Conservation (phyloP, 2,113 vertebrate genomes). For the Parotia lawesii region DNA sequence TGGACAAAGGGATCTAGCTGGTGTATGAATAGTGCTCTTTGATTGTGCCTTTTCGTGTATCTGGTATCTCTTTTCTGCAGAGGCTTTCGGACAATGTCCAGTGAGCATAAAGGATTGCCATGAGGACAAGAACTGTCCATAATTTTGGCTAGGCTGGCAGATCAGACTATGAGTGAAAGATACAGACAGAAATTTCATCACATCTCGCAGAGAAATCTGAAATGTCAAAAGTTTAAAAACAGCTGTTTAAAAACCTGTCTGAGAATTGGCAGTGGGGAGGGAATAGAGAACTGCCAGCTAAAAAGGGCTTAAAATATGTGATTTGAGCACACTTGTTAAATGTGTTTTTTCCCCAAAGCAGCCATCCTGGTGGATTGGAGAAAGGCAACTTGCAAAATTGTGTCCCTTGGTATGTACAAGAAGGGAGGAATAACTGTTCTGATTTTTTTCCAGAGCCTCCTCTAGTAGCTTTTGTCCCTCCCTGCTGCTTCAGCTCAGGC, state of each 20-base stretch:
- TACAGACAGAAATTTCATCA: neutral
- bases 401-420: neutral
- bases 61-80: neutral
- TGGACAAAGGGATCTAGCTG: neutral
- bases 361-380: neutral
- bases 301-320: neutral
- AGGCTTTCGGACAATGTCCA: neutral
- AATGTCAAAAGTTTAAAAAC: neutral
- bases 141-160: neutral
- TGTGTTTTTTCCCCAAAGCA: neutral
- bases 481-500: neutral
- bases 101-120: neutral
- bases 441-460: neutral
- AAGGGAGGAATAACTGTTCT: neutral
- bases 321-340: neutral
- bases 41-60: neutral
- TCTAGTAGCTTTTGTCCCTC: neutral
- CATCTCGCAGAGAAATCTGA: neutral
- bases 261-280: neutral
- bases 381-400: neutral
- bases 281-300: neutral
- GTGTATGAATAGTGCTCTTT: neutral
- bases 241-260: constrained; percentile 4
- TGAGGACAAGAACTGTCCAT: neutral
- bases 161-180: neutral